Evolutionary conservation across 2,797 vertebrate genomes (phyloP).

Genomic region (Acrocephalus scirpaceus): DNA sequence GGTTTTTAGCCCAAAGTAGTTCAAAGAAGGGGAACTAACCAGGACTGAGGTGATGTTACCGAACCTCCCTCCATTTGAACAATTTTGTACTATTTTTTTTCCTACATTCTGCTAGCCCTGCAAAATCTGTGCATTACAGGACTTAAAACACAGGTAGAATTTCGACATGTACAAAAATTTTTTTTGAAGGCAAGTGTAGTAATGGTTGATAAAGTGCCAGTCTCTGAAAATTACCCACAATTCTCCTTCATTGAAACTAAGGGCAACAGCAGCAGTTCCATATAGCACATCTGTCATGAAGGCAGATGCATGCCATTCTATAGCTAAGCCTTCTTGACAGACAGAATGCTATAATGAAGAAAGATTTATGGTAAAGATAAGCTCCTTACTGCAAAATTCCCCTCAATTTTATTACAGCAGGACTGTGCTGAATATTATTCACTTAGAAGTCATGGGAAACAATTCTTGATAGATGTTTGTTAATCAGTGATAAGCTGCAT

Average conservation of each 20-base stretch:
- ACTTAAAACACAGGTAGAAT: not conserved
- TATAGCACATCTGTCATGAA: not conserved
- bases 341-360: slow-evolving; percentile 42
- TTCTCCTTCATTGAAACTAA: slow-evolving; percentile 20
- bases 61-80: not conserved
- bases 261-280: not conserved
- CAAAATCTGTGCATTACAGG: not conserved
- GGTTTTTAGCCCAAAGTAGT: not conserved
- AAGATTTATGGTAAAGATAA: slow-evolving; percentile 49
- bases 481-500: not conserved
- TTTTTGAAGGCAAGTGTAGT: not conserved
- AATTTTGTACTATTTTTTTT: not conserved
- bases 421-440: slow-evolving; percentile 15
- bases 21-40: not conserved
- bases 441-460: slow-evolving; percentile 15
- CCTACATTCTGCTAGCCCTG: not conserved
- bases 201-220: slow-evolving; percentile 13
- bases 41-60: not conserved
- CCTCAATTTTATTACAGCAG: slow-evolving; percentile 13
- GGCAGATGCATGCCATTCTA: slow-evolving; percentile 19
- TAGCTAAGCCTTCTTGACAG: slow-evolving; percentile 33
- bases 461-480: slow-evolving; percentile 6
- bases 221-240: slow-evolving; percentile 28
- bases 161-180: not conserved
- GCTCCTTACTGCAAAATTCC: slow-evolving; percentile 23